Conservation (phyloP, 2,888 invertebrate genomes). For the Drosophila lutescens region DNA sequence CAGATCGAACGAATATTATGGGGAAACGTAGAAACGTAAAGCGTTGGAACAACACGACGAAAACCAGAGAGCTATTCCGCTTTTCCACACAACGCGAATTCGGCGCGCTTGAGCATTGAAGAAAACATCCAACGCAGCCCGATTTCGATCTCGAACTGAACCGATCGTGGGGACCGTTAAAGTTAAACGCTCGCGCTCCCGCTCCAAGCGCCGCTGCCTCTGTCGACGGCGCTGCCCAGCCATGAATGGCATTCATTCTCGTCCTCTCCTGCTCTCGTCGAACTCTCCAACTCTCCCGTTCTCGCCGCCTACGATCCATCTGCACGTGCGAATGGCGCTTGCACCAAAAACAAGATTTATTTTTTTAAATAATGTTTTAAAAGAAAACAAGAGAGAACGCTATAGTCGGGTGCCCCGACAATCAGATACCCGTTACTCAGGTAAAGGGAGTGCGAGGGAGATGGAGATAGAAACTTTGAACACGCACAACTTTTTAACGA, state of each 20-base stretch:
- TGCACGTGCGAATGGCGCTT: slow-evolving; percentile 64
- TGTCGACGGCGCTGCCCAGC: slow-evolving; percentile 39
- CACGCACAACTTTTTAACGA: too few species aligned
- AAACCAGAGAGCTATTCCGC: slow-evolving; percentile 34
- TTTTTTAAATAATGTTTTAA: too few species aligned
- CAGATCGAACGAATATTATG: slow-evolving; percentile 12
- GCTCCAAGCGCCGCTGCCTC: slow-evolving; percentile 41
- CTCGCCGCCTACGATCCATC: slow-evolving; percentile 21
- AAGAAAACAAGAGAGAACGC: too few species aligned
- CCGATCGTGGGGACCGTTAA: slow-evolving; percentile 72
- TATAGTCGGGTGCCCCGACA: too few species aligned
- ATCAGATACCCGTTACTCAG: too few species aligned
- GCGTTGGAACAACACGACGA: slow-evolving; percentile 25
- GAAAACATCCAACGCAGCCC: slow-evolving; percentile 68
- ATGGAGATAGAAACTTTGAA: too few species aligned
- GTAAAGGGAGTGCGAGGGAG: too few species aligned
- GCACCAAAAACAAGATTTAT: background rate
- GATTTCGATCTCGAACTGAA: slow-evolving; percentile 73
- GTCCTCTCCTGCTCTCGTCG: slow-evolving; percentile 30
- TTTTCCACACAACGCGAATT: slow-evolving; percentile 44
- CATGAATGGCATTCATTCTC: slow-evolving; percentile 66
- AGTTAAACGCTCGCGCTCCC: slow-evolving; percentile 58
- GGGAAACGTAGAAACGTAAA: slow-evolving; percentile 1
- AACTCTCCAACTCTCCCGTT: slow-evolving; percentile 31
- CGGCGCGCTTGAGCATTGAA: slow-evolving; percentile 57